Evolutionary conservation across 2,888 invertebrate species (phyloP).

Genomic region (Drosophila stalkeri): DNA sequence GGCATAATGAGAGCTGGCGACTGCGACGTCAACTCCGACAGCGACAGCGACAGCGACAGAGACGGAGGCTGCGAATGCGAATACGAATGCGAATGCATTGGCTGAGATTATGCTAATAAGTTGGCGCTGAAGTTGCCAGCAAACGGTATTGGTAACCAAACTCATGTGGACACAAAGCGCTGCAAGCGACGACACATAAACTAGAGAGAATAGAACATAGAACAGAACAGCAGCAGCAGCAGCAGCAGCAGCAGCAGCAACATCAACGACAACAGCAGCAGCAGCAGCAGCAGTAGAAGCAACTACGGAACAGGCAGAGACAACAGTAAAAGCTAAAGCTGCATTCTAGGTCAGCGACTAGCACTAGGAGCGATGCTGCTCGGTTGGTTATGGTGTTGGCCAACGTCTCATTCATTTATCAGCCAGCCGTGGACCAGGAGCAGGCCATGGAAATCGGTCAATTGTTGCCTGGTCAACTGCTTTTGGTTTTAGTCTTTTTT

Average conservation of each 20-base stretch:
- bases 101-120: conserved; percentile 80
- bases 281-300: conserved; percentile 34
- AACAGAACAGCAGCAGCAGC: conserved; percentile 28
- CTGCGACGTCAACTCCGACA: conserved; percentile 24
- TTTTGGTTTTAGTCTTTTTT: conserved; percentile 41
- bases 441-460: conserved; percentile 72
- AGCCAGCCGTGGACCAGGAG: conserved; percentile 45
- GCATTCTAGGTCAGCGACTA: conserved; percentile 80
- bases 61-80: conserved; percentile 13
- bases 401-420: conserved; percentile 79
- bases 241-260: conserved; percentile 2
- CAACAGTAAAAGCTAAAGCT: conserved; percentile 79
- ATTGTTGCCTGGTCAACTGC: conserved; percentile 74
- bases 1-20: conserved; percentile 66
- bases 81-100: conserved; percentile 17
- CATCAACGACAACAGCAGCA: conserved; percentile 31
- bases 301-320: conserved; percentile 67
- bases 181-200: conserved; percentile 73
- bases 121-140: conserved; percentile 68
- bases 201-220: conserved; percentile 50
- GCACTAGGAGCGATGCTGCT: conserved; percentile 47
- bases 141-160: conserved; percentile 72
- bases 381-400: conserved; percentile 66
- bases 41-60: conserved; percentile 12
- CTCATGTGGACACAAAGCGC: conserved; percentile 54